Base-by-base conservation (phyloP, 2,797 vertebrate genomes). In the Echiichthys vipera region DNA sequence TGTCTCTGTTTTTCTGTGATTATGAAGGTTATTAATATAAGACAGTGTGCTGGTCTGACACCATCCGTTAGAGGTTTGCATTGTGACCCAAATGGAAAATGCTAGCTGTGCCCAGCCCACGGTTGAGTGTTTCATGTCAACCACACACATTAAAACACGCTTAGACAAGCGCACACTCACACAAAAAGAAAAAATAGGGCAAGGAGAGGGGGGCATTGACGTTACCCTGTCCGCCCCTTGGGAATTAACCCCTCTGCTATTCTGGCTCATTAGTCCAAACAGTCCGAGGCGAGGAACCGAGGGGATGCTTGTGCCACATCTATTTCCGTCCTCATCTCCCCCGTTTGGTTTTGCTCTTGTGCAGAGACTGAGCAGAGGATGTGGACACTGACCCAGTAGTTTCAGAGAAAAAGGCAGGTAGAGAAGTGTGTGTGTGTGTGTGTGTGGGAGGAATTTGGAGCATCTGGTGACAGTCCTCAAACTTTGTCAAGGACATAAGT, bases 181-280 rank as follows among this genome's bases (percentile, higher is more conserved):
- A 62, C 18, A 55, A 42, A 61, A 66, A 69, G 18, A 73, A 63
- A 72, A 94, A 94, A 84, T 92, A 87, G 93, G 90, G 66, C 93
- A 90, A 88, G 86, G 90, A 89, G 80, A 88, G 78, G 77, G 42
- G 71, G 86, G 54, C 84, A 71, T 51, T 80, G 81, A 73, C 36
- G 61, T 71, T 78, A 71, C 56, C 70, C 64, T 57, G 72, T 1
- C 37, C 29, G 18, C 75, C 86, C 74, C 78, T 63, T 56, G 90
- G 91, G 92, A 92, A 59, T 82, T 32, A 79, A 84, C 82, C 81
- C 76, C 77, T 77, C 76, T 78, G 79, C 84, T 78, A 50, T 58
- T 40, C 81, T 51, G 78, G 77, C 78, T 93, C 92, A 92, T 95
- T 93, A 93, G 89, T 92, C 88, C 87, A 87, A 86, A 80, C 39